Conservation (phyloP, 2,888 invertebrate genomes). For the Cataglyphis livida region DNA sequence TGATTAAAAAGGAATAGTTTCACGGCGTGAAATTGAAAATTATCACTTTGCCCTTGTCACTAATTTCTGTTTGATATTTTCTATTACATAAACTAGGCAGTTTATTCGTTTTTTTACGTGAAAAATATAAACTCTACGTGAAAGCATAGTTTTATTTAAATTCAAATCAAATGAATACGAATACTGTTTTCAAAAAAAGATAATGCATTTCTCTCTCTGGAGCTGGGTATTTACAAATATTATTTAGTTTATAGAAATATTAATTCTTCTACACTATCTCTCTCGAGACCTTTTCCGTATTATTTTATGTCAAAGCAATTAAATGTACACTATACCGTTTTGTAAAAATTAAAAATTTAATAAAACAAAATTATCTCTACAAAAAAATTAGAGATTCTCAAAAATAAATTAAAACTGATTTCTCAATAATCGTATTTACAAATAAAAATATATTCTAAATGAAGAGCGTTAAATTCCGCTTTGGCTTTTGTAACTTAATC, state of each 20-base stretch:
- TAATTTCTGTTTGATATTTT: slow-evolving; percentile 43
- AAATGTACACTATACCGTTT: neutral
- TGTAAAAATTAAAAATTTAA: neutral
- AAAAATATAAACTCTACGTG: slow-evolving; percentile 28
- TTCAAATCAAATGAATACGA: neutral
- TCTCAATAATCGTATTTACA: neutral
- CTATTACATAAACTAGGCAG: slow-evolving; percentile 9
- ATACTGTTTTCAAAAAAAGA: neutral
- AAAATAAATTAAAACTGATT: neutral
- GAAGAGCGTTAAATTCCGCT: neutral
- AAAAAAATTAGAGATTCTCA: neutral
- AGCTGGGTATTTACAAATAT: neutral
- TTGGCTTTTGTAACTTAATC: neutral
- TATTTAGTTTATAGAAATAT: slow-evolving; percentile 3
- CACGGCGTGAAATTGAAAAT: slow-evolving; percentile 46
- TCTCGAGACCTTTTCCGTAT: neutral
- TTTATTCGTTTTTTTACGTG: slow-evolving; percentile 30
- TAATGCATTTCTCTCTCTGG: neutral
- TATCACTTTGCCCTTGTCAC: slow-evolving; percentile 42
- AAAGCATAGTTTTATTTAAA: neutral
- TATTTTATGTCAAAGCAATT: neutral
- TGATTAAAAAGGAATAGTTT: slow-evolving; percentile 46
- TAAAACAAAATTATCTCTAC: neutral
- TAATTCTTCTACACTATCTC: neutral
- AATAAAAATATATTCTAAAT: slow-evolving; percentile 1